These are phyloP conservation scores for Thaleichthys pacificus DNA, from an alignment of 2,797 vertebrate genomes.

Conservation along the genomic window DNA sequence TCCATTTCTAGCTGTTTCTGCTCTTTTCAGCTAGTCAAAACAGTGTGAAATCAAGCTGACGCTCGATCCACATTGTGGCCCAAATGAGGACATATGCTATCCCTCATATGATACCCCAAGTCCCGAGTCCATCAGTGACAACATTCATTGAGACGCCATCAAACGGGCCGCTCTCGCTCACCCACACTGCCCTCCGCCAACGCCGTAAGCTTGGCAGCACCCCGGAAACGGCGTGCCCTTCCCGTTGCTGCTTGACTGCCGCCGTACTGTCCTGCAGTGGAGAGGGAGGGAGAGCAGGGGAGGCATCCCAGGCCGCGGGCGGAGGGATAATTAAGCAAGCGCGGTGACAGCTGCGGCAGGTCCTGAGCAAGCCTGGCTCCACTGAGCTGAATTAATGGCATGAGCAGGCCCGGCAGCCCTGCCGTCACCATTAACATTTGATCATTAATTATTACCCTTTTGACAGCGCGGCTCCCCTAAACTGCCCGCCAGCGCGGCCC, in stretches of 20 bases:
- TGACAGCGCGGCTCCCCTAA: slow-evolving; percentile 77
- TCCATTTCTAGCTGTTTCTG: neutral
- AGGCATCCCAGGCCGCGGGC: slow-evolving; percentile 64
- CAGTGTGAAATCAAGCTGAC: too few species aligned
- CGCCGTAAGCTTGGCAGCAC: slow-evolving; percentile 44
- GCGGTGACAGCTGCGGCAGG: slow-evolving; percentile 91
- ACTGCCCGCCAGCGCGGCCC: slow-evolving; percentile 71
- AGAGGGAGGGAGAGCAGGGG: slow-evolving; percentile 33
- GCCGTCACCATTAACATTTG: slow-evolving; percentile 85
- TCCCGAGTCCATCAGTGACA: slow-evolving; percentile 8
- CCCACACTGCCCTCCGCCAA: slow-evolving; percentile 33
- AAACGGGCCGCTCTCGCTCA: neutral
- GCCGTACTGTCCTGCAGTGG: slow-evolving; percentile 71
- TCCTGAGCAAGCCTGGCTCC: slow-evolving; percentile 84
- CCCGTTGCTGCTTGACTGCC: slow-evolving; percentile 72
- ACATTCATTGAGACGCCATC: neutral
- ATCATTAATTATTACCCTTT: slow-evolving; percentile 94
- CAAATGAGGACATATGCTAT: neutral
- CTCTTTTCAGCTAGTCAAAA: neutral
- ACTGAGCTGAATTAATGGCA: slow-evolving; percentile 93
- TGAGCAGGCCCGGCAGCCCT: slow-evolving; percentile 77
- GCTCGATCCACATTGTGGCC: neutral
- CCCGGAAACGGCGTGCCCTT: slow-evolving; percentile 47
- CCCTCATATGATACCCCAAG: neutral
- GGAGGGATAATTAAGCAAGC: slow-evolving; percentile 89